Conservation (phyloP, 1,140 invertebrate species). For the Eciton burchellii region DNA sequence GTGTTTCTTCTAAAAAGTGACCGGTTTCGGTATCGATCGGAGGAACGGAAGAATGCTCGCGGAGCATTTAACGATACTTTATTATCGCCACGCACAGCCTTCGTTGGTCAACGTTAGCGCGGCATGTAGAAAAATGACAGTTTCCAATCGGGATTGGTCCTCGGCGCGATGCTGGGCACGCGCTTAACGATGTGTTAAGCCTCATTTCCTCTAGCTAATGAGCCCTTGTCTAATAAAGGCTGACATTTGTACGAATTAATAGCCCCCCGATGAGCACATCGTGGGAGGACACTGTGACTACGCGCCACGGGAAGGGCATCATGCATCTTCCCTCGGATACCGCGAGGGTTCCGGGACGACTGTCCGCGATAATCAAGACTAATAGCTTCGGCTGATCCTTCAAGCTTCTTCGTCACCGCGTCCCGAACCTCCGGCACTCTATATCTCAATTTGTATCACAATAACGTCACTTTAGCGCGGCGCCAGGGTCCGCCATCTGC, state of each 20-base stretch:
- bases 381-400: constrained; percentile 84
- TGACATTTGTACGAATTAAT: constrained; percentile 79
- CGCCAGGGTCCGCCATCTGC: constrained; percentile 61
- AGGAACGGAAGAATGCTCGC: constrained; percentile 7
- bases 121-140: constrained; percentile 5
- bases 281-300: constrained; percentile 54
- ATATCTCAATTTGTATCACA: constrained; percentile 85
- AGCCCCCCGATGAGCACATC: constrained; percentile 63
- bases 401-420: constrained; percentile 81
- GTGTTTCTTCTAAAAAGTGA: too few species aligned
- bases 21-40: too few species aligned
- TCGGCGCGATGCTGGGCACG: neutral
- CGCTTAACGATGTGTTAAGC: neutral
- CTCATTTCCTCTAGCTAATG: constrained; percentile 3
- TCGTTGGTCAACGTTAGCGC: neutral
- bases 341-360: constrained; percentile 76
- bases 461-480: constrained; percentile 82
- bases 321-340: constrained; percentile 77
- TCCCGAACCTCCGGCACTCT: constrained; percentile 75
- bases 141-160: constrained; percentile 23
- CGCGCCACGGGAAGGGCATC: constrained; percentile 66
- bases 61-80: neutral
- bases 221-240: constrained; percentile 71
- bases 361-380: constrained; percentile 84
- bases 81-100: too few species aligned